phyloP scores from a whole-genome alignment of 2,113 vertebrate genomes.

The Podarcis cretensis region DNA sequence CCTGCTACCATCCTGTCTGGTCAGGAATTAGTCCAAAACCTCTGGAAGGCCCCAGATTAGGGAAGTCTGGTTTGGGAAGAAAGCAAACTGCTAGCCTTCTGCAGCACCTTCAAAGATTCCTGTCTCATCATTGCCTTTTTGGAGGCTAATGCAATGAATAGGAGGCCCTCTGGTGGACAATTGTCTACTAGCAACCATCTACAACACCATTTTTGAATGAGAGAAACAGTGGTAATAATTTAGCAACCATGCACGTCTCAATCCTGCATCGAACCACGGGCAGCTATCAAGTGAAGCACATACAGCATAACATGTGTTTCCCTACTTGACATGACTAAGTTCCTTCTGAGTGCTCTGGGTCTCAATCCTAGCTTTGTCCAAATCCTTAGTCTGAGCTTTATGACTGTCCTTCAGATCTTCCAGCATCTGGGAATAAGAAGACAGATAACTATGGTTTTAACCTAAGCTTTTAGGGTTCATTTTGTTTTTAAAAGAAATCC shows the following conservation, averaged over 20 bases:
- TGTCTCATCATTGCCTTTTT: background rate
- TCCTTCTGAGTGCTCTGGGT: slow-evolving; percentile 68
- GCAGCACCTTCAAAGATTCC: background rate
- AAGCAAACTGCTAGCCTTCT: background rate
- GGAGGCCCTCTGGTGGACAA: background rate
- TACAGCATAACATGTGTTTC: background rate
- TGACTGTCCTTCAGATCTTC: slow-evolving; percentile 77
- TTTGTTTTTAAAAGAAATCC: background rate
- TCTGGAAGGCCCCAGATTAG: too few relatives aligned
- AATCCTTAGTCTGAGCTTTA: slow-evolving; percentile 69
- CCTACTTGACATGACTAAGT: slow-evolving; percentile 51
- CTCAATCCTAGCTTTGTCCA: slow-evolving; percentile 72
- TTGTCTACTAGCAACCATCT: background rate
- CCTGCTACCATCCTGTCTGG: too few relatives aligned
- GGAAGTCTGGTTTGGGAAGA: too few relatives aligned
- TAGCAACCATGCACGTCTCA: slow-evolving; percentile 37
- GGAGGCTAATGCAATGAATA: background rate
- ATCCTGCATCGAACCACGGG: background rate
- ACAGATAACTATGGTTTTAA: background rate
- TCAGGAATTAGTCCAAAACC: too few relatives aligned
- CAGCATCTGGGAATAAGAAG: slow-evolving; percentile 65
- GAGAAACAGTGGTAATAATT: slow-evolving; percentile 16
- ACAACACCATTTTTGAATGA: background rate
- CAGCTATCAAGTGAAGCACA: background rate
- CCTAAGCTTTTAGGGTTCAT: background rate